Evolutionary conservation across 2,113 vertebrate species (phyloP), one percentile per base, ranked within the genome.

Genomic region (Phylloscopus trochilus): DNA sequence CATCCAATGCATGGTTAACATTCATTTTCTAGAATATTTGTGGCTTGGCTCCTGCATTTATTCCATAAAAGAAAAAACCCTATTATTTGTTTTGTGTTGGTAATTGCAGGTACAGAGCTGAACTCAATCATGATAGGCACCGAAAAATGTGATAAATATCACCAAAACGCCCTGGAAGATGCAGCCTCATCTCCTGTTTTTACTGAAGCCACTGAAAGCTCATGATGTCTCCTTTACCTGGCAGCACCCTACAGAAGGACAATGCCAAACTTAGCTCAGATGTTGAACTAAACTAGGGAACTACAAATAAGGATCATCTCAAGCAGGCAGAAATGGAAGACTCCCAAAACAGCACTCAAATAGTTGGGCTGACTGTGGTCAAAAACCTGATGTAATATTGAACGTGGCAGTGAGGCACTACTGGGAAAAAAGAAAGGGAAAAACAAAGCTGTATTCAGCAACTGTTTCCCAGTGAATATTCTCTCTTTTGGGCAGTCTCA

Each of bases 361-460:
- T 18, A 19, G 37, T 16, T 44, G 41, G 15, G 49, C 46, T 82
- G 69, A 56, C 6, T 47, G 35, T 55, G 41, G 31, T 62, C 24
- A 41, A 72, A 83, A 74, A 39, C 22, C 31, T 51, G 13, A 66
- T 2, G 2, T 12, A 27, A 82, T 10, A 20, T 3, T 52, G 55
- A 87, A 53, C 0, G 1, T 3, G 15, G 43, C 19, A 80, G 46
- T 12, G n/a, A 69, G 69, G 30, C 13, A 62, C 20, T 41, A 49
- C 27, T 0, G 0, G 31, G 27, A 7, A 20, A 68, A 52, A 46
- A 27, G 19, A 9, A 19, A 18, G 7, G 22, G 11, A 24, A 21
- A 35, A 43, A 18, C 20, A 73, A 5, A 13, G 9, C 26, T 56
- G 9, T 10, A 31, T 46, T 56, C 39, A 67, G 55, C 31, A 81